Evolutionary conservation across 2,113 vertebrate genomes (phyloP).

Genomic region (Gasterosteus nipponicus): DNA sequence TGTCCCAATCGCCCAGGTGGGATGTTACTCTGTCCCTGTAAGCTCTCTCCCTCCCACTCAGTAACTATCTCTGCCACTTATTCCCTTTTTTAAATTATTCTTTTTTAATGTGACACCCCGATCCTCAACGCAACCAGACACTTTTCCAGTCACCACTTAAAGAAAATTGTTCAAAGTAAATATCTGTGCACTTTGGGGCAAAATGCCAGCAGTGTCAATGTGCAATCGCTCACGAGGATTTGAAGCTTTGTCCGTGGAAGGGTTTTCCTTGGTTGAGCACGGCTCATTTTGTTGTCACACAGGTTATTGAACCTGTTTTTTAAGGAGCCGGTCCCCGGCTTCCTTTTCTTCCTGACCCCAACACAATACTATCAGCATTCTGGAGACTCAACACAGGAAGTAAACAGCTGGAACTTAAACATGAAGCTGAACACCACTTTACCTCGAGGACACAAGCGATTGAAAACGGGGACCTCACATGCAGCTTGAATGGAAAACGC

Average conservation of each 20-base stretch:
- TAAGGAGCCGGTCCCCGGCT: slow-evolving; percentile 58
- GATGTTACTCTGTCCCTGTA: slow-evolving; percentile 3
- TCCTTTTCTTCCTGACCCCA: slow-evolving; percentile 65
- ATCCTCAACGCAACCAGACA: slow-evolving; percentile 17
- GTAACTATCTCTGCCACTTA: slow-evolving; percentile 29
- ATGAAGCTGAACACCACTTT: slow-evolving; percentile 22
- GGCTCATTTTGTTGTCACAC: slow-evolving; percentile 5
- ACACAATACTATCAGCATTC: slow-evolving; percentile 69
- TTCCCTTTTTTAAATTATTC: slow-evolving; percentile 3
- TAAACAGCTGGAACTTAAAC: slow-evolving; percentile 36
- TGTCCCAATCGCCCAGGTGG: background rate
- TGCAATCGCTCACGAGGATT: slow-evolving; percentile 23
- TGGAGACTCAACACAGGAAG: slow-evolving; percentile 69
- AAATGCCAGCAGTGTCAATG: slow-evolving; percentile 28
- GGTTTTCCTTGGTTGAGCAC: background rate
- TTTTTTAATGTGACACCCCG: background rate
- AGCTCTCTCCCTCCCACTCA: slow-evolving; percentile 6
- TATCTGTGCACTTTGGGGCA: background rate
- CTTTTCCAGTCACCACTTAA: slow-evolving; percentile 23
- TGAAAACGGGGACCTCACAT: background rate
- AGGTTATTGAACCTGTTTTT: slow-evolving; percentile 61
- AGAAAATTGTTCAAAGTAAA: slow-evolving; percentile 12
- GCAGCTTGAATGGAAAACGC: slow-evolving; percentile 4
- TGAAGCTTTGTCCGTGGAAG: slow-evolving; percentile 10
- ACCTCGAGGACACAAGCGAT: background rate